phyloP scores from a whole-genome alignment of 2,797 vertebrate species.

The Urocyon cinereoargenteus region DNA sequence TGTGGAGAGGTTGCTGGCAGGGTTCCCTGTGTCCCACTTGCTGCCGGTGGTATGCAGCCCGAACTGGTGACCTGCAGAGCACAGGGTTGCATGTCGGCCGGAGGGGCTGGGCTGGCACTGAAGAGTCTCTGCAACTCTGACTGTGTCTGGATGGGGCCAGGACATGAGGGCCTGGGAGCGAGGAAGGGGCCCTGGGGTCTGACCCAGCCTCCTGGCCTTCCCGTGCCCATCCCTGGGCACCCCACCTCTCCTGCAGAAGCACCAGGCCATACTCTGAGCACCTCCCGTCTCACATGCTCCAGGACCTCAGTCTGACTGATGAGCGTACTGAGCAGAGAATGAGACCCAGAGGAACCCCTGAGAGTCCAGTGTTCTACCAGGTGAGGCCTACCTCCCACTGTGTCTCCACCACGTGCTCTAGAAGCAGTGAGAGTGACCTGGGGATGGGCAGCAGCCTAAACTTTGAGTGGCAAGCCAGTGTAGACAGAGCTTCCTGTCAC shows the following conservation, averaged over 20 bases:
- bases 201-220: neutral
- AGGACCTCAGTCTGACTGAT: neutral
- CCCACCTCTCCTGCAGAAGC: neutral
- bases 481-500: neutral
- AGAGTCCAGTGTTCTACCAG: neutral
- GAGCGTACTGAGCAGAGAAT: accelerated
- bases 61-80: conserved; percentile 89
- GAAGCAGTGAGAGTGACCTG: accelerated
- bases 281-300: too few species aligned
- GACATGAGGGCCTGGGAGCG: neutral
- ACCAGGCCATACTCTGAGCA: accelerated
- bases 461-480: neutral
- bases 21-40: conserved; percentile 95
- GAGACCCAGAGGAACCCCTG: neutral
- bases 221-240: neutral
- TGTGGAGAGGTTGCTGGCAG: conserved; percentile 94
- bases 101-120: accelerated
- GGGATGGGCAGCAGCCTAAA: neutral
- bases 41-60: conserved; percentile 89
- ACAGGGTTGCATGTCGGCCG: accelerated
- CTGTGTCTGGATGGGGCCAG: neutral
- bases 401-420: neutral
- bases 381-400: neutral
- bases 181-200: too few species aligned
- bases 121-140: accelerated